Evolutionary conservation across 2,888 invertebrate genomes (phyloP), one percentile per base, ranked within the genome.

Genomic region (Tinea trinotella): DNA sequence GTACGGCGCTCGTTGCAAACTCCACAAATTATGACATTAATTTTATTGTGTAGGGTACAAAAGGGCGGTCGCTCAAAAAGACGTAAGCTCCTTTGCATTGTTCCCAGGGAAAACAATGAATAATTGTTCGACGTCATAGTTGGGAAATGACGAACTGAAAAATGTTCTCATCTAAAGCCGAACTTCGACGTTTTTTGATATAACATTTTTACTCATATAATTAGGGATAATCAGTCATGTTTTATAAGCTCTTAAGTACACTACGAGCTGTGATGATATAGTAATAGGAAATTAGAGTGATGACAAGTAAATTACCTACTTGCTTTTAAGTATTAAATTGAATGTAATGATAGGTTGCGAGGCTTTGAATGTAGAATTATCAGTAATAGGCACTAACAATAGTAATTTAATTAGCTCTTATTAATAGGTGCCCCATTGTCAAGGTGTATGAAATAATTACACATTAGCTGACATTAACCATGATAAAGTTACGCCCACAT

Each of bases 11-110:
- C 49, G 35, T 19, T 54, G 64, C 61, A 67, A 68, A 65, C 65
- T 67, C 63, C 63, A 67, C 69, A 76, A 77, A 77, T 80, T 78
- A 77, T 76, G 76, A 74, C 76, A 74, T 76, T 75, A 71, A 76
- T 75, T 76, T 74, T 70, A 74, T 74, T 71, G 67, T 70, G 66
- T 62, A 62, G 61, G 60, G 61, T 63, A 76, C 75, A 77, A 77
- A 71, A 68, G 72, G 60, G 65, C 61, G 61, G 61, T 63, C 58
- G 66, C 66, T 67, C 67, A 70, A 72, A 70, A 74, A 74, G 69
- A 71, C 64, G 67, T 68, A 70, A 70, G 69, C 68, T 66, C 62
- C 66, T 62, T 59, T 64, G 64, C 65, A 68, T 74, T 74, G 73
- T 75, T 71, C 65, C 60, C 57, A 59, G 58, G 53, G 67, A 66